A percentile compares a stretch with the other conserved stretches of the same genome.
Conservation (phyloP, 35 echinoderm and acorn worm species). For the Heliocidaris erythrogramma region DNA sequence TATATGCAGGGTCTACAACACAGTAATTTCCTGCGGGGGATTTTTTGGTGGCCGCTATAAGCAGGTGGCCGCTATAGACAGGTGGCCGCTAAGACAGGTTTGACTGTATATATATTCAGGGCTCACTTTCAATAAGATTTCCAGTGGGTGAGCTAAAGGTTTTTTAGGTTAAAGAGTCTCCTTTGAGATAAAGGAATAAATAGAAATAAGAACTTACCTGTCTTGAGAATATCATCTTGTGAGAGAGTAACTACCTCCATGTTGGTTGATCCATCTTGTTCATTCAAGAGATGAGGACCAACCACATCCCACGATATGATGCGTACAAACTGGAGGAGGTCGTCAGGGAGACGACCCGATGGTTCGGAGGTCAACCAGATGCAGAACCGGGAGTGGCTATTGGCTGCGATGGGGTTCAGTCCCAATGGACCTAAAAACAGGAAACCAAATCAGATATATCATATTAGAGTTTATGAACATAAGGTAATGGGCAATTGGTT, state of each 20-base stretch:
- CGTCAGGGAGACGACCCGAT: conserved; percentile 53
- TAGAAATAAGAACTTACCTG: conserved; percentile 56
- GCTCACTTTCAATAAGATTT: no score
- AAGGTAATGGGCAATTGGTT: background rate
- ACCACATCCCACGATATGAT: conserved; percentile 81
- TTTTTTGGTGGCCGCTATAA: no score
- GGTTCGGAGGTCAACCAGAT: conserved; percentile 96
- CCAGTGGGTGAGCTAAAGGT: no score
- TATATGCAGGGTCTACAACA: no score
- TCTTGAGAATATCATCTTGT: conserved; percentile 74
- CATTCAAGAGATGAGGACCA: conserved; percentile 27
- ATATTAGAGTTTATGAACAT: background rate
- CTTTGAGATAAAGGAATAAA: no score
- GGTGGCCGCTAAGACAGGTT: no score
- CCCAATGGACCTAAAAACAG: conserved; percentile 70
- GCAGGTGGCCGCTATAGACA: no score
- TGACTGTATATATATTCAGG: no score
- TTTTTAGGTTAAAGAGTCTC: no score
- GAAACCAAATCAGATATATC: background rate
- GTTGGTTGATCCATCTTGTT: background rate
- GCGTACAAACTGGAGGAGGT: conserved; percentile 73
- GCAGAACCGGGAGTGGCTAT: conserved; percentile 71
- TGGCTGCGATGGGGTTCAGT: conserved; percentile 57
- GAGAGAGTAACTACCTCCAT: conserved; percentile 26
- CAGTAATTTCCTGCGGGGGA: no score